phyloP scores from a whole-genome alignment of 2,113 vertebrate species.

The Ranitomeya variabilis region DNA sequence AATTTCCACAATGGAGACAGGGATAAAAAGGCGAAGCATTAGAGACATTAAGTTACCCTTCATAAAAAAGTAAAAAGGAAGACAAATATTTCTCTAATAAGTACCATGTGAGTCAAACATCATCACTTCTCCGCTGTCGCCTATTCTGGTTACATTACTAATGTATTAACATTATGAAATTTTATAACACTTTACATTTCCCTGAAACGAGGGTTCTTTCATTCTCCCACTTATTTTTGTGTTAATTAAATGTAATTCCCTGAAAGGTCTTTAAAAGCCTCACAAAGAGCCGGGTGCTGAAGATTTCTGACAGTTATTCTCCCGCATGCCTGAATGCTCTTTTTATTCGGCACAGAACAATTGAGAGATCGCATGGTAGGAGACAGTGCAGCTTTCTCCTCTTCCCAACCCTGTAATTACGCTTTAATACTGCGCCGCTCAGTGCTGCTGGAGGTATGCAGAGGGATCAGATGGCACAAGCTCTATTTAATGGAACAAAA shows the following conservation, averaged over 20 bases:
- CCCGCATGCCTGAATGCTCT: slow-evolving; percentile 74
- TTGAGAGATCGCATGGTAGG: slow-evolving; percentile 75
- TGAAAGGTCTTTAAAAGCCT: slow-evolving; percentile 69
- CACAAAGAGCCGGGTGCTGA: slow-evolving; percentile 70
- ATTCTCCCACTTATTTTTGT: slow-evolving; percentile 65
- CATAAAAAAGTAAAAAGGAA: slow-evolving; percentile 58
- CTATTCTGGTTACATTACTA: slow-evolving; percentile 61
- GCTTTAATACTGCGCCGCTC: slow-evolving; percentile 68
- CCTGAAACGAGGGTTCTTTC: slow-evolving; percentile 69
- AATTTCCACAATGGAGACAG: slow-evolving; percentile 41
- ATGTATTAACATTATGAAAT: slow-evolving; percentile 66
- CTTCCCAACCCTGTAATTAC: slow-evolving; percentile 73
- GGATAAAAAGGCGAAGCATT: slow-evolving; percentile 24
- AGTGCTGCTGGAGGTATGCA: slow-evolving; percentile 38
- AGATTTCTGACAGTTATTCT: slow-evolving; percentile 74
- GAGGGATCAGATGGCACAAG: slow-evolving; percentile 41
- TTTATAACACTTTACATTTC: slow-evolving; percentile 70
- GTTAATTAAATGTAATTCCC: slow-evolving; percentile 75
- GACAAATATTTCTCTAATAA: slow-evolving; percentile 64
- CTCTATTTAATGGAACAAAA: not conserved
- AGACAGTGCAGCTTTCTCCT: slow-evolving; percentile 69
- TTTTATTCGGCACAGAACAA: slow-evolving; percentile 76
- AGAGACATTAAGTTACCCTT: slow-evolving; percentile 61
- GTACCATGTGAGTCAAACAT: slow-evolving; percentile 57
- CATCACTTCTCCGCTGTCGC: slow-evolving; percentile 61